Percentiles rank a stretch among this genome's conserved stretches.
Evolutionary conservation across 2,797 vertebrate species (phyloP).

Genomic region (Rhincodon typus): DNA sequence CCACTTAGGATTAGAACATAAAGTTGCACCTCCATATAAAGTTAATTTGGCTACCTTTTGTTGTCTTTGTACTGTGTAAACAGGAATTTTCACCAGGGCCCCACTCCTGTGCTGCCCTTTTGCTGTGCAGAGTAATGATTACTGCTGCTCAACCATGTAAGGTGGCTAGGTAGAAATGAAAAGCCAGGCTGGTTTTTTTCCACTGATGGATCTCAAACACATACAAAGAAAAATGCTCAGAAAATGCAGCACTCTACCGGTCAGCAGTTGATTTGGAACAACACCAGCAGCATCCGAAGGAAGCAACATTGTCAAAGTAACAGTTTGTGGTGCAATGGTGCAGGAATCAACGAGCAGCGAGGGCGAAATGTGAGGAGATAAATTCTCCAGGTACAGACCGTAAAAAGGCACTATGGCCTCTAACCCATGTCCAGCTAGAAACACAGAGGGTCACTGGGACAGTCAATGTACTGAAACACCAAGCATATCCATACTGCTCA

Average conservation of each 20-base stretch:
- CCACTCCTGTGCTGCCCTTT: neutral
- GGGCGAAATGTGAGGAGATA: neutral
- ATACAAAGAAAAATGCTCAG: neutral
- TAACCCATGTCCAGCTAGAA: neutral
- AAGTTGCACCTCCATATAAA: no score
- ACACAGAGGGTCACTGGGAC: no score
- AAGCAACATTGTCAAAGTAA: neutral
- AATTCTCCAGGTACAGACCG: neutral
- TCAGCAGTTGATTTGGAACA: neutral
- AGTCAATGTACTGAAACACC: no score
- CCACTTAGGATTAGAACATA: neutral
- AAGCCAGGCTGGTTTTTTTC: neutral
- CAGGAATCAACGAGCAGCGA: neutral
- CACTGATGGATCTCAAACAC: constrained; percentile 8
- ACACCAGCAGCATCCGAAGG: neutral
- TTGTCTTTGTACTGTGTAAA: neutral
- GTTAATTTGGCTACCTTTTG: neutral
- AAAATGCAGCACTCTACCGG: neutral
- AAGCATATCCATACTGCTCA: neutral
- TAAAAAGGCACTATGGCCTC: neutral
- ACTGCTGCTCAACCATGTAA: neutral
- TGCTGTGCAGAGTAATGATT: neutral
- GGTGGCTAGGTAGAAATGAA: neutral
- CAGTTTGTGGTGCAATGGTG: neutral
- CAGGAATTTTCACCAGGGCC: neutral